These are phyloP conservation scores for Sitodiplosis mosellana DNA, from an alignment of 1,140 invertebrate species.

Conservation along the genomic window DNA sequence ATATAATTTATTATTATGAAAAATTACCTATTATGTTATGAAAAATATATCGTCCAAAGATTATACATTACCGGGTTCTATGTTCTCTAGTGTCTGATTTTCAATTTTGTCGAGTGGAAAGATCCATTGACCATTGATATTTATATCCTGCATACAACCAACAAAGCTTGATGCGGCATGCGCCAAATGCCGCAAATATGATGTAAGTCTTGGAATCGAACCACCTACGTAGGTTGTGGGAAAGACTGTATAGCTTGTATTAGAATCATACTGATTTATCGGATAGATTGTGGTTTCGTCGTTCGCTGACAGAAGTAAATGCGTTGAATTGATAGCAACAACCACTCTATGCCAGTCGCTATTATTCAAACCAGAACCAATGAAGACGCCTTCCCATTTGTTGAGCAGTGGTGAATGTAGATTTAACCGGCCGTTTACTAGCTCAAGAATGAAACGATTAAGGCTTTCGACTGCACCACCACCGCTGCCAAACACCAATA, in stretches of 20 bases:
- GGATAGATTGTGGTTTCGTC: constrained; percentile 79
- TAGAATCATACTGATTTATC: constrained; percentile 49
- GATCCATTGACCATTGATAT: constrained; percentile 67
- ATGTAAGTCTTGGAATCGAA: constrained; percentile 32
- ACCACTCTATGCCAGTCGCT: constrained; percentile 75
- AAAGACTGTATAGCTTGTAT: constrained; percentile 56
- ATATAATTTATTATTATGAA: too few relatives aligned
- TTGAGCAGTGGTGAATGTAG: constrained; percentile 69
- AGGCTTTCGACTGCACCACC: constrained; percentile 17
- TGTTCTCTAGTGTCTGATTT: constrained; percentile 25
- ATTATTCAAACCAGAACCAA: constrained; percentile 64
- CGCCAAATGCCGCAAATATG: constrained; percentile 43
- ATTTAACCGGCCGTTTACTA: constrained; percentile 64
- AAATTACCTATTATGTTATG: too few relatives aligned
- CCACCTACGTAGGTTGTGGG: constrained; percentile 62
- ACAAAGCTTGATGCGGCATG: constrained; percentile 59
- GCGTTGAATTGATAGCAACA: constrained; percentile 68
- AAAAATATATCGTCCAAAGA: too few relatives aligned
- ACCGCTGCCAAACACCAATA: constrained; percentile 71
- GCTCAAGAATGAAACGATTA: constrained; percentile 65
- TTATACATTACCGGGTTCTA: constrained; percentile 36
- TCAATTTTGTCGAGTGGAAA: constrained; percentile 17
- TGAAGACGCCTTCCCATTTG: constrained; percentile 76
- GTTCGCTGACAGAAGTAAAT: constrained; percentile 66
- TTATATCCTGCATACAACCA: constrained; percentile 81